phyloP scores from a whole-genome alignment of 35 echinoderm and acorn worm genomes.

The Anneissia japonica region DNA sequence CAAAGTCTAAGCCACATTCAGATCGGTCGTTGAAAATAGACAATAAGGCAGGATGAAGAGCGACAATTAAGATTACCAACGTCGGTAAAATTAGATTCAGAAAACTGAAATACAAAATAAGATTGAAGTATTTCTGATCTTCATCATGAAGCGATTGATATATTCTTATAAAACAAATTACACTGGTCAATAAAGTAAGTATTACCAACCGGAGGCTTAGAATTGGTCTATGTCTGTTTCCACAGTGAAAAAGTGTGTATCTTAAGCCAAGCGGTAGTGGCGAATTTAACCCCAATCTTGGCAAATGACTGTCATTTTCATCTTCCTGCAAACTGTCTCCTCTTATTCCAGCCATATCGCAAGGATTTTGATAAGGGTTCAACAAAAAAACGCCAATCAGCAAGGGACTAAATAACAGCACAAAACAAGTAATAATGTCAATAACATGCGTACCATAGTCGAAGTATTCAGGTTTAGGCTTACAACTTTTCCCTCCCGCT shows the following conservation, averaged over 20 bases:
- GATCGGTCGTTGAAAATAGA: neutral
- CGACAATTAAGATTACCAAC: neutral
- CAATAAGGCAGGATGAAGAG: neutral
- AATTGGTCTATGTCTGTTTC: neutral
- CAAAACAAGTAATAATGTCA: neutral
- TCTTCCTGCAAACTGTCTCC: neutral
- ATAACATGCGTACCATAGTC: neutral
- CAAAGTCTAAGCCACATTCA: neutral
- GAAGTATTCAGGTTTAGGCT: neutral
- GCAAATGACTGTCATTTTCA: neutral
- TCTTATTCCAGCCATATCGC: neutral
- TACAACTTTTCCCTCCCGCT: neutral
- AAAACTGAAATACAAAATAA: too few species aligned
- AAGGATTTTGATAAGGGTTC: neutral
- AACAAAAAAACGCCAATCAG: neutral
- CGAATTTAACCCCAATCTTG: neutral
- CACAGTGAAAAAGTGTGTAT: neutral
- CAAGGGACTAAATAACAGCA: neutral
- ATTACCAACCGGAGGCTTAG: neutral
- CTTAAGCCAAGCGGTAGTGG: neutral
- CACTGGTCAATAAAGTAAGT: too few species aligned
- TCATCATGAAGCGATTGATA: too few species aligned
- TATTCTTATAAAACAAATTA: too few species aligned
- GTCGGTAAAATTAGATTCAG: too few species aligned
- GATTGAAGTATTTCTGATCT: too few species aligned